A percentile compares a stretch with the other conserved stretches of the same genome.
These are phyloP conservation scores for Phoeniculus purpureus DNA, from an alignment of 2,797 vertebrate genomes.

Conservation along the genomic window DNA sequence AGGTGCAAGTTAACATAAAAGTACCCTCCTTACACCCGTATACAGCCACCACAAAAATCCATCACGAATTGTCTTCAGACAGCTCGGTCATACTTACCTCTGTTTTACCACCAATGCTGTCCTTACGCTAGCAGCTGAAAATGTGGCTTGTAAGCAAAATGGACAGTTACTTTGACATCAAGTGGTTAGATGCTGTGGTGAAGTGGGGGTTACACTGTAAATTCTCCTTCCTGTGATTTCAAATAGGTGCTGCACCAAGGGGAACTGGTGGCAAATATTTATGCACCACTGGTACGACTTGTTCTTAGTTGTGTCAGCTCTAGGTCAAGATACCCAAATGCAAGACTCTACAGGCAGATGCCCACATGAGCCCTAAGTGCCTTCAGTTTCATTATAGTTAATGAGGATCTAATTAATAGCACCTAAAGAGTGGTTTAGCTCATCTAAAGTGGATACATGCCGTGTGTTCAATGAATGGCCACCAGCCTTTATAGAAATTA, in stretches of 20 bases:
- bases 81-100: rapidly evolving
- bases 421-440: not conserved
- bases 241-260: not conserved
- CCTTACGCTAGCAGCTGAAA: not conserved
- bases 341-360: not conserved
- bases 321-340: not conserved
- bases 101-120: not conserved
- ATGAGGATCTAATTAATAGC: not conserved
- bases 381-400: not conserved
- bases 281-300: not conserved
- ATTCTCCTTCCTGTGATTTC: not conserved
- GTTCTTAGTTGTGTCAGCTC: not conserved
- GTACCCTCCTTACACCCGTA: not conserved
- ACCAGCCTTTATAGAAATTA: not conserved
- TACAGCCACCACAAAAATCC: not conserved
- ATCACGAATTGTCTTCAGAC: not conserved
- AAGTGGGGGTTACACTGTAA: not conserved
- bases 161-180: not conserved
- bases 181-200: not conserved
- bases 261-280: not conserved
- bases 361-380: not conserved
- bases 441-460: not conserved
- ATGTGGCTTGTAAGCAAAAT: not conserved
- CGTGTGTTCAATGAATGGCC: not conserved
- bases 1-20: not conserved